A percentile compares a stretch with the other conserved stretches of the same genome.
phyloP scores from a whole-genome alignment of 1,140 invertebrate species.

The Tetranychus urticae region DNA sequence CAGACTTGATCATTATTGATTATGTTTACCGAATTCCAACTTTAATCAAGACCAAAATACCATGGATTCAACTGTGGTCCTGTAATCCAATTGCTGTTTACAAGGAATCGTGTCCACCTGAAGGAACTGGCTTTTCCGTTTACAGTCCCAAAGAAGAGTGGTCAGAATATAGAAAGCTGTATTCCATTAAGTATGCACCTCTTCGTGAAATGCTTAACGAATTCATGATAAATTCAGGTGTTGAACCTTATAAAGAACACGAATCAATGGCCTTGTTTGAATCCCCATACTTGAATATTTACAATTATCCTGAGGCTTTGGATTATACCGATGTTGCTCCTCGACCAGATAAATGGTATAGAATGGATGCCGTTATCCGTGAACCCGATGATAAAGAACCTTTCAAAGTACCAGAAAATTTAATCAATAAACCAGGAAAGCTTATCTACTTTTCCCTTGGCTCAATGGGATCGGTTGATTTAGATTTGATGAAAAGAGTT shows the following conservation, averaged over 20 bases:
- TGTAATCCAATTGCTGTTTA: neutral
- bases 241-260: too few relatives aligned
- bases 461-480: conserved; percentile 12
- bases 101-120: neutral
- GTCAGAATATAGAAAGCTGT: neutral
- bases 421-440: neutral
- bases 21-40: neutral
- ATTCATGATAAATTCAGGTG: too few relatives aligned
- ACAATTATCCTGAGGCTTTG: too few relatives aligned
- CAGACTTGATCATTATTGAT: neutral
- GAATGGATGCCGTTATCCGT: neutral
- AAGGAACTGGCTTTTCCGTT: neutral
- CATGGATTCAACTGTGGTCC: neutral
- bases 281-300: too few relatives aligned
- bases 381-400: neutral
- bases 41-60: neutral
- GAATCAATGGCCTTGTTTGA: too few relatives aligned
- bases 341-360: neutral
- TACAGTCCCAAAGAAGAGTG: neutral
- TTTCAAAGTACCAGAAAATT: conserved; percentile 4
- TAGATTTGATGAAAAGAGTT: neutral
- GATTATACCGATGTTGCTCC: too few relatives aligned
- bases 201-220: too few relatives aligned
- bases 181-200: neutral
- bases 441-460: conserved; percentile 9